Percentiles rank a stretch among this genome's conserved stretches.
Conservation (phyloP, 92 coral and sea anemone species). For the Isaurus tuberculatus region DNA sequence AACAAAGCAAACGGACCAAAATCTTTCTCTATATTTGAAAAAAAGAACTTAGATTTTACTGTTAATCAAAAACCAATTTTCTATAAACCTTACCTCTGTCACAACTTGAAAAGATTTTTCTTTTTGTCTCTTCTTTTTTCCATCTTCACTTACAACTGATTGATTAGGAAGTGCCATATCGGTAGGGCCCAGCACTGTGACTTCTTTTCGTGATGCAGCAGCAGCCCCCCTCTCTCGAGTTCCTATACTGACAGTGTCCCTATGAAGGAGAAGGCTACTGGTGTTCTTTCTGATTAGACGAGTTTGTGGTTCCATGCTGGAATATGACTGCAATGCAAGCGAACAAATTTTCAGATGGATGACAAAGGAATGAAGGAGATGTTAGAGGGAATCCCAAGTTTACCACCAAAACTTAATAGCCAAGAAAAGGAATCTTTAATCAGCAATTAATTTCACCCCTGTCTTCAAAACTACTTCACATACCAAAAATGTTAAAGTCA, state of each 20-base stretch:
- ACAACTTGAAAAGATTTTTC: constrained; percentile 27
- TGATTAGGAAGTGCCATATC: constrained; percentile 88
- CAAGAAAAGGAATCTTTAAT: too few species aligned
- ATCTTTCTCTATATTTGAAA: too few species aligned
- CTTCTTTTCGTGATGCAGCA: constrained; percentile 43
- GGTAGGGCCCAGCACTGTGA: constrained; percentile 79
- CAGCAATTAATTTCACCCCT: too few species aligned
- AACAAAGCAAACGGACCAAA: too few species aligned
- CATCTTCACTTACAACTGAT: constrained; percentile 67
- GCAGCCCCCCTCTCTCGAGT: constrained; percentile 73
- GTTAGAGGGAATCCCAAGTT: too few species aligned
- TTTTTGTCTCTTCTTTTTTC: constrained; percentile 36
- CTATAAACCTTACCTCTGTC: constrained; percentile 54
- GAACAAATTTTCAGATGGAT: not conserved
- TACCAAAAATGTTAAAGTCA: too few species aligned
- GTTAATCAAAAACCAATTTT: not conserved
- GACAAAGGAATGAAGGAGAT: too few species aligned
- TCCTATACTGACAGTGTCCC: constrained; percentile 53
- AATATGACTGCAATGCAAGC: constrained; percentile 65
- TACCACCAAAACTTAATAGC: too few species aligned
- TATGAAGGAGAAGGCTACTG: constrained; percentile 70
- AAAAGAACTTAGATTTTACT: too few species aligned
- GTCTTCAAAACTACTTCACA: too few species aligned
- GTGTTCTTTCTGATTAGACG: constrained; percentile 77
- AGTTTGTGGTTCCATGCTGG: constrained; percentile 79